Conservation (phyloP, 2,888 invertebrate genomes). For the Pseudolycoriella hygida region DNA sequence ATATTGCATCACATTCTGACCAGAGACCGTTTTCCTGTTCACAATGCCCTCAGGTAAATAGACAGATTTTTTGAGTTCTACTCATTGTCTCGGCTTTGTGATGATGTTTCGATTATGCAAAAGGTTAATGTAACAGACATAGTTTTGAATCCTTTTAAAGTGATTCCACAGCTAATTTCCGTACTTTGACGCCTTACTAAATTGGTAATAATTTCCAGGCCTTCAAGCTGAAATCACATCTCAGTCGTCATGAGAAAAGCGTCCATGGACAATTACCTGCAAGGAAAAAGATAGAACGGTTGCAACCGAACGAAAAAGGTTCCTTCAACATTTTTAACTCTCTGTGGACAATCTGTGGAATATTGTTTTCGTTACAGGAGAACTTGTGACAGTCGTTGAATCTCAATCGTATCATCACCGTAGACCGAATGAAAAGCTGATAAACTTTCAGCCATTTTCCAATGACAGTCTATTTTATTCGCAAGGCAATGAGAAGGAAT, state of each 20-base stretch:
- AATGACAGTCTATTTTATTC: constrained; percentile 5
- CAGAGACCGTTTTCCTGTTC: constrained; percentile 27
- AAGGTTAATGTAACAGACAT: no score
- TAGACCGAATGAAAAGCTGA: constrained; percentile 1
- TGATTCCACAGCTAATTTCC: no score
- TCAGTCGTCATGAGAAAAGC: constrained; percentile 27
- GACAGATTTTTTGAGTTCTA: no score
- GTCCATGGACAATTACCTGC: constrained; percentile 25
- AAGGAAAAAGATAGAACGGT: constrained; percentile 24
- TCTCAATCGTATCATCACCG: constrained; percentile 3
- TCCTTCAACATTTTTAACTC: constrained; percentile 6
- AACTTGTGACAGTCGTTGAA: neutral
- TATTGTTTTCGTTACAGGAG: neutral
- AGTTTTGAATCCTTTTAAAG: no score
- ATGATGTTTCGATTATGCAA: no score
- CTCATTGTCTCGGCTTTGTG: no score
- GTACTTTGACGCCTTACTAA: no score
- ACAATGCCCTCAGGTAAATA: constrained; percentile 20
- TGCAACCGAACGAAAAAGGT: constrained; percentile 26
- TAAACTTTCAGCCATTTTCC: constrained; percentile 5
- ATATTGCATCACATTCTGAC: constrained; percentile 28
- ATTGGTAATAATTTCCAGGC: constrained; percentile 16
- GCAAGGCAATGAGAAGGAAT: constrained; percentile 1
- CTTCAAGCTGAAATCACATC: constrained; percentile 29
- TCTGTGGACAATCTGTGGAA: neutral